Evolutionary conservation across 2,888 invertebrate genomes (phyloP), one percentile per base, ranked within the genome.

Genomic region (Uloborus plumipes): DNA sequence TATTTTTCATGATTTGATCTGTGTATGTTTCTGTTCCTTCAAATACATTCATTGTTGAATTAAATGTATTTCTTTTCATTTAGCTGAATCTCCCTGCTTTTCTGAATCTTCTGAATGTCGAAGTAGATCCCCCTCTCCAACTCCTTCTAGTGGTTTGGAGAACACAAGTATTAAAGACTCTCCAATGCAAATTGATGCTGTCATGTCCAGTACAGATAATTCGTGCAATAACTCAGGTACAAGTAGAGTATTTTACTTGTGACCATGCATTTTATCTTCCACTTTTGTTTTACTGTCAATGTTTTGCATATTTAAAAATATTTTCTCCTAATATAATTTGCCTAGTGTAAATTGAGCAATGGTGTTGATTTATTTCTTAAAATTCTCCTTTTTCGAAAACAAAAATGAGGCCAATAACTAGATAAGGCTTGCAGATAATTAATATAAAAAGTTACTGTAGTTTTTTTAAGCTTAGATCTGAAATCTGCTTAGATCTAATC

Each of bases 111-210:
- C 85, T n/a, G 84, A 83, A 39, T 85, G 73, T 62, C 74, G 84
- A 61, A 84, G 86, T 58, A 84, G 88, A 50, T 94, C 95, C 15
- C 95, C 96, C 0, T 95, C 95, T 13, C 96, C 96, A 0, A 94
- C 95, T 14, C 95, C 95, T 0, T 95, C 95, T 76, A 95, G 95
- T 88, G 95, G 95, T 14, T 92, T 96, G 14, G 96, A 96, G 88
- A 94, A 94, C 88, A 94, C 93, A 87, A 93, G 93, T 0, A 93
- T 93, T 87, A 94, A 94, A 89, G 94, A 94, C 88, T 93, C 95
- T 1, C 95, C 95, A 0, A 92, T 96, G 89, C 95, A 95, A 88
- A 93, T 96, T 76, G 96, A 96, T 87, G 91, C 84, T 49, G 72
- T 85, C 31, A 80, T 84, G n/a, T 83, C 83, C 16, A 84, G 83